phyloP scores from a whole-genome alignment of 92 coral and sea anemone genomes.

The Palythoa heliodiscus region DNA sequence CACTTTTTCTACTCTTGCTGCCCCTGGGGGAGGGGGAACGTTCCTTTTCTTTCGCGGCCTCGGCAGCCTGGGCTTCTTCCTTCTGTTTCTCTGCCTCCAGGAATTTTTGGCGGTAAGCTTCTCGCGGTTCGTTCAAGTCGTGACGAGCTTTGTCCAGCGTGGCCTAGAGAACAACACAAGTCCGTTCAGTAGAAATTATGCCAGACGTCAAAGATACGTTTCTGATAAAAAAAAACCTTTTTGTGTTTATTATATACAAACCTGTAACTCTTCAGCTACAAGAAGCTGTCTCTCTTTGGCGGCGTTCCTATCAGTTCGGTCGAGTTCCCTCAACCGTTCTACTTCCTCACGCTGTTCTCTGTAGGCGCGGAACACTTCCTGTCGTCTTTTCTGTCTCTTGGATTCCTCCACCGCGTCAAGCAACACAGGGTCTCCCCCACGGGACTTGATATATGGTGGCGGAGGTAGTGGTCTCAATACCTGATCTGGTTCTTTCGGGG shows the following conservation, averaged over 20 bases:
- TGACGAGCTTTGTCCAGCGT: slow-evolving; percentile 91
- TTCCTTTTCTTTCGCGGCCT: slow-evolving; percentile 73
- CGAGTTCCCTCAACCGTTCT: slow-evolving; percentile 82
- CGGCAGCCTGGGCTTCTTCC: slow-evolving; percentile 86
- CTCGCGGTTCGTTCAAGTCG: slow-evolving; percentile 85
- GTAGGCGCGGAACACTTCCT: slow-evolving; percentile 77
- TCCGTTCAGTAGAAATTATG: no score
- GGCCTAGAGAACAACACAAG: slow-evolving; percentile 60
- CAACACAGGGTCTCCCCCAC: slow-evolving; percentile 89
- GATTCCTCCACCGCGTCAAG: slow-evolving; percentile 85
- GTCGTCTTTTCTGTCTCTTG: slow-evolving; percentile 67
- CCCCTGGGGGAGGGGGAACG: slow-evolving; percentile 91
- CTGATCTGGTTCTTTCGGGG: slow-evolving; percentile 95
- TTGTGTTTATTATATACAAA: slow-evolving; percentile 6
- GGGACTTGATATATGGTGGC: slow-evolving; percentile 91
- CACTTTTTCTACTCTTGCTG: slow-evolving; percentile 77
- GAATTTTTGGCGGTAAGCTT: slow-evolving; percentile 93
- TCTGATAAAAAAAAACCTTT: background rate
- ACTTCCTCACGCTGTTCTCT: slow-evolving; percentile 87
- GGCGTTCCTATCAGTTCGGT: slow-evolving; percentile 79
- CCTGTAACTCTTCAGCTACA: slow-evolving; percentile 95
- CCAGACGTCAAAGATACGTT: no score
- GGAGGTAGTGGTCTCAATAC: slow-evolving; percentile 79
- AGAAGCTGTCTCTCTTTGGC: slow-evolving; percentile 93
- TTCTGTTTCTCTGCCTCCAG: slow-evolving; percentile 86